A percentile compares a stretch with the other conserved stretches of the same genome.
phyloP scores from a whole-genome alignment of 2,888 invertebrate species.

The Pediacus dermestoides region DNA sequence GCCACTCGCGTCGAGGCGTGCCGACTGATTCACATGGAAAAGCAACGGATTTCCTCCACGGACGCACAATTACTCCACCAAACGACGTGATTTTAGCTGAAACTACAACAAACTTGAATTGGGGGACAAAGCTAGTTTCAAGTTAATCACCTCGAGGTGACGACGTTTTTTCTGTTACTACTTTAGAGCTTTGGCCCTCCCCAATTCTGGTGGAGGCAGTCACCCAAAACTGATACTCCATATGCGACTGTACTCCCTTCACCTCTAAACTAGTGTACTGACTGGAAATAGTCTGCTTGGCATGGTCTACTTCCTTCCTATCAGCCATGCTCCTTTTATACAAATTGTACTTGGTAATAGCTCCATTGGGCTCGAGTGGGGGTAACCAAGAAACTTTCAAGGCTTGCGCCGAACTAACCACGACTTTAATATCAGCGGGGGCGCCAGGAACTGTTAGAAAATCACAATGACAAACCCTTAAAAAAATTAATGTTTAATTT shows the following conservation, averaged over 20 bases:
- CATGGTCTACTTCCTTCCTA: constrained; percentile 65
- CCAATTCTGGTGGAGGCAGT: constrained; percentile 74
- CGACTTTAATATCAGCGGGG: constrained; percentile 76
- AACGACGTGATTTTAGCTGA: constrained; percentile 70
- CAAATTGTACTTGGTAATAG: constrained; percentile 71
- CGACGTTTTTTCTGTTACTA: constrained; percentile 64
- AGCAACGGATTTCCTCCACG: constrained; percentile 64
- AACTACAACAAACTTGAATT: constrained; percentile 46
- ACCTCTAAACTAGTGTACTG: constrained; percentile 65
- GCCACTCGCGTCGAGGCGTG: constrained; percentile 64
- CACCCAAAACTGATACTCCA: constrained; percentile 76
- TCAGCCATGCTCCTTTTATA: constrained; percentile 68
- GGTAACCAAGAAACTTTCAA: constrained; percentile 75
- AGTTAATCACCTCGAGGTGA: constrained; percentile 58
- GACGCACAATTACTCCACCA: constrained; percentile 62
- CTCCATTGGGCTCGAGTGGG: constrained; percentile 71
- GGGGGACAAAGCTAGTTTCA: too few relatives aligned
- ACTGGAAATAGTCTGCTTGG: constrained; percentile 62
- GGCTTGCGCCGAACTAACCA: constrained; percentile 69
- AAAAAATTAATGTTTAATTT: background rate
- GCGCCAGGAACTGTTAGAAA: constrained; percentile 64
- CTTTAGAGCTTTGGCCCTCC: constrained; percentile 70
- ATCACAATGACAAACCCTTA: background rate
- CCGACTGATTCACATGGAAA: constrained; percentile 66
- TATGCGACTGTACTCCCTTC: constrained; percentile 63